phyloP scores from a whole-genome alignment of 35 echinoderm and acorn worm genomes.

The Ophioderma brevispina region DNA sequence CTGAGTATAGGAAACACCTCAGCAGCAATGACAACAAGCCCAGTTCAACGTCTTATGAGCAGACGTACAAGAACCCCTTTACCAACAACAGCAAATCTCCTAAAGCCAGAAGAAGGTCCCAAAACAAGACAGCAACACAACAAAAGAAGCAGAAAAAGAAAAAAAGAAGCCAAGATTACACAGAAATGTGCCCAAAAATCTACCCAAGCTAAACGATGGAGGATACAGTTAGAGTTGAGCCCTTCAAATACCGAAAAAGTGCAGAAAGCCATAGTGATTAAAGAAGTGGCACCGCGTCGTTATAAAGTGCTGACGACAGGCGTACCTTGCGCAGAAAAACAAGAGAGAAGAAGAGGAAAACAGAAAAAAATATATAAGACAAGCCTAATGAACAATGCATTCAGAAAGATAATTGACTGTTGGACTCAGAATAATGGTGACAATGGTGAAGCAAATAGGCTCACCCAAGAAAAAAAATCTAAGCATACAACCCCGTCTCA shows the following conservation, averaged over 20 bases:
- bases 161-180: neutral
- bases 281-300: neutral
- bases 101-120: neutral
- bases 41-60: neutral
- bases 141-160: neutral
- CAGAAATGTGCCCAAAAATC: neutral
- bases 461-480: no score
- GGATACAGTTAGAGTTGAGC: neutral
- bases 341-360: no score
- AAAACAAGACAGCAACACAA: neutral
- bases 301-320: neutral
- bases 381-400: neutral
- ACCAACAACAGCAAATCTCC: neutral
- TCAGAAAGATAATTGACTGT: neutral
- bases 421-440: neutral
- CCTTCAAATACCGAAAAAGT: neutral
- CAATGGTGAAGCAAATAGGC: no score
- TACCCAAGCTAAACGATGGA: neutral
- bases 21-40: neutral
- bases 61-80: neutral
- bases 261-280: neutral
- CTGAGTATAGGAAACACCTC: neutral
- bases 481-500: no score
- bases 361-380: neutral
- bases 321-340: neutral